phyloP scores from a whole-genome alignment of 2,888 invertebrate species.

The Troilus luridus region DNA sequence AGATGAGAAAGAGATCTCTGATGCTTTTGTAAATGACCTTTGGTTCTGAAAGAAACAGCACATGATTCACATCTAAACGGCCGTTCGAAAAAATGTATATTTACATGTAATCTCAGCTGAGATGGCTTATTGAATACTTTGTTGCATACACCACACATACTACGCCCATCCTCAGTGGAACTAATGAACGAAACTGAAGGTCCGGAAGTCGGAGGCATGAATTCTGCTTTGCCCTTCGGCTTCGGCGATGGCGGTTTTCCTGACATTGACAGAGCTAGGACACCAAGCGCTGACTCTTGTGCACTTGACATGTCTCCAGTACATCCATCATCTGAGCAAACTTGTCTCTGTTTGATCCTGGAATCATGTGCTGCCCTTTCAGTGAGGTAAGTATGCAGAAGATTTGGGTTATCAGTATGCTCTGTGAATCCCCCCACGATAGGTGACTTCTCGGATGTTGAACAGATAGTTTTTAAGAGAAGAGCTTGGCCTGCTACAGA shows the following conservation, averaged over 20 bases:
- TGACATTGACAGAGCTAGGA: constrained; percentile 59
- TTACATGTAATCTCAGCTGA: constrained; percentile 91
- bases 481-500: constrained; percentile 75
- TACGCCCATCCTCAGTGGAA: constrained; percentile 81
- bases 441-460: constrained; percentile 76
- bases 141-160: constrained; percentile 88
- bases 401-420: constrained; percentile 63
- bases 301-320: constrained; percentile 54
- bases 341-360: constrained; percentile 75
- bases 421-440: constrained; percentile 59
- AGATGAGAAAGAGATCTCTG: constrained; percentile 92
- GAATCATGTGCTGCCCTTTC: constrained; percentile 80
- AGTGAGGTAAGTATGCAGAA: constrained; percentile 81
- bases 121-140: constrained; percentile 94
- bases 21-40: constrained; percentile 94
- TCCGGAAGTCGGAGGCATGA: constrained; percentile 69
- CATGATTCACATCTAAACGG: constrained; percentile 94
- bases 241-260: constrained; percentile 57
- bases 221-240: constrained; percentile 70
- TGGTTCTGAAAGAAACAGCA: constrained; percentile 89
- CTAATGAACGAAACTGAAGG: constrained; percentile 70
- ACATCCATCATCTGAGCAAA: constrained; percentile 49
- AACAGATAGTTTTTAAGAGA: constrained; percentile 76
- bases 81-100: constrained; percentile 95
- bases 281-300: constrained; percentile 63